Evolutionary conservation across 2,888 invertebrate genomes (phyloP).

Genomic region (Tachina fera): DNA sequence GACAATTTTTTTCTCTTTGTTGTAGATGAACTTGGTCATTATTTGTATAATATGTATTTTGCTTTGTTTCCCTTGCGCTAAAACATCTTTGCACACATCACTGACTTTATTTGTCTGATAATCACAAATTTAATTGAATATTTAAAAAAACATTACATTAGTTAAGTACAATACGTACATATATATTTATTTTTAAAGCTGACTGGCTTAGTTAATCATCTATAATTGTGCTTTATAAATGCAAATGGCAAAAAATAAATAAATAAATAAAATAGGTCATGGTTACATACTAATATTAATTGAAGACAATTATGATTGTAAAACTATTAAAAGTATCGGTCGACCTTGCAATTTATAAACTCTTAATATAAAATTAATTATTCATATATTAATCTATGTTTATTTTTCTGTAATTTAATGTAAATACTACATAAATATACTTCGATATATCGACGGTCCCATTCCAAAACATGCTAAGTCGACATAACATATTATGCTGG

Average conservation of each 20-base stretch:
- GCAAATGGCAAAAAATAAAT: slow-evolving; percentile 1
- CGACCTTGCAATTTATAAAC: neutral
- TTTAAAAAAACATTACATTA: slow-evolving; percentile 21
- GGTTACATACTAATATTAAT: neutral
- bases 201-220: slow-evolving; percentile 25
- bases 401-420: no score
- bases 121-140: slow-evolving; percentile 13
- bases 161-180: neutral
- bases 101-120: slow-evolving; percentile 40
- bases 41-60: slow-evolving; percentile 14
- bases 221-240: slow-evolving; percentile 27
- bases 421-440: no score
- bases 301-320: neutral
- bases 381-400: no score
- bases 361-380: no score
- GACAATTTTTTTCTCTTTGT: slow-evolving; percentile 25
- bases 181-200: neutral
- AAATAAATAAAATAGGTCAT: slow-evolving; percentile 63
- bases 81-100: slow-evolving; percentile 38
- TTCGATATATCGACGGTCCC: no score
- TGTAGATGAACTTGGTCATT: slow-evolving; percentile 35
- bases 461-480: no score
- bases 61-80: neutral
- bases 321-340: neutral
- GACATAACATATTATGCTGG: no score